Base-by-base conservation (phyloP, 2,888 invertebrate genomes). In the Amphipoea lucens region DNA sequence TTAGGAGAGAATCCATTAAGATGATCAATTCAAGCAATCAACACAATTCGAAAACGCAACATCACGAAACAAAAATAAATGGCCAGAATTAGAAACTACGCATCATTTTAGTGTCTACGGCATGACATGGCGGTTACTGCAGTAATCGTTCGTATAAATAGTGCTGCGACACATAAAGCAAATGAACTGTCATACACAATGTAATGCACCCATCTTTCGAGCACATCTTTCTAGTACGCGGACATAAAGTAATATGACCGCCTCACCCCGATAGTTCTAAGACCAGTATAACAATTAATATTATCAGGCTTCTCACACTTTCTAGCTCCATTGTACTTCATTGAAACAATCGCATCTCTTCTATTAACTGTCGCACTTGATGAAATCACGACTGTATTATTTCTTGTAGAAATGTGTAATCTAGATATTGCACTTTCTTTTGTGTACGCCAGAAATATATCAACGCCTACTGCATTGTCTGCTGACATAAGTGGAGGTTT, bases 281-380 rank as follows among this genome's bases (percentile, higher is more conserved):
- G 85, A 86, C 85, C 83, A 89, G 90, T 91, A 90, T 92, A 95
- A 95, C 95, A 95, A 95, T 95, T 95, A 95, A 94, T 90, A 91
- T 93, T 93, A 94, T 92, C 91, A 90, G 40, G 23, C 40, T 66
- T 96, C 96, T 94, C 96, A 96, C 96, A 96, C 96, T 96, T 96
- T 96, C 96, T 93, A 96, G 92, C 94, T 91, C 93, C 90, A 95
- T 96, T 96, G 96, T 96, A 91, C 84, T 80, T 88, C 90, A 94
- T 91, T 89, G 93, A 95, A 94, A 95, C 96, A 95, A 95, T 95
- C 91, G 92, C 92, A 94, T 93, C 93, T 92, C 90, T 87, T 86
- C 83, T 89, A 93, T 92, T 92, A 93, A 86, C 75, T 83, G 84
- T 85, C 83, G 78, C 92, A 91, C 91, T 90, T 88, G 88, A 89